Conservation (phyloP, 1,140 invertebrate species). For the Vollenhovia emeryi region DNA sequence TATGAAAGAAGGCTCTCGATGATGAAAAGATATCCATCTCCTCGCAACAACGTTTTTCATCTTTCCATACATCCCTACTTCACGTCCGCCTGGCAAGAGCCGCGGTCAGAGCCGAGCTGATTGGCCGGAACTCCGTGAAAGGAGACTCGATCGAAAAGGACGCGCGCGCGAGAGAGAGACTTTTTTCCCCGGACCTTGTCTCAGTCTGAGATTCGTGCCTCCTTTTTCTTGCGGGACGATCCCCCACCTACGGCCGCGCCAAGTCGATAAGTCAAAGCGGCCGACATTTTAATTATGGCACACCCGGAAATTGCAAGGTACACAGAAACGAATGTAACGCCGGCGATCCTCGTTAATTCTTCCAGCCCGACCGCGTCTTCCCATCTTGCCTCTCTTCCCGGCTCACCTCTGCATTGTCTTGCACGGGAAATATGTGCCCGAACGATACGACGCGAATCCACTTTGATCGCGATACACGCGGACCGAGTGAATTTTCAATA, state of each 20-base stretch:
- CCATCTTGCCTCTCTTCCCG: not conserved
- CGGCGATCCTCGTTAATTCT: conserved; percentile 62
- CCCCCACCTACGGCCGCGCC: not conserved
- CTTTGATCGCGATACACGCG: not conserved
- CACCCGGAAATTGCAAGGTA: conserved; percentile 68
- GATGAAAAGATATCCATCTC: conserved; percentile 60
- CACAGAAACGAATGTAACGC: conserved; percentile 68
- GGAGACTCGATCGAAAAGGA: conserved; percentile 42
- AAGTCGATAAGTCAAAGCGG: conserved; percentile 73
- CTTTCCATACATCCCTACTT: conserved; percentile 43
- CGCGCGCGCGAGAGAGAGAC: conserved; percentile 25
- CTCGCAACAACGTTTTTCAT: conserved; percentile 65
- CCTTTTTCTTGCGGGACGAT: conserved; percentile 30
- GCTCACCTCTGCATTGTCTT: conserved; percentile 17
- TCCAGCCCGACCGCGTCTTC: not conserved
- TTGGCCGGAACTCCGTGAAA: conserved; percentile 68
- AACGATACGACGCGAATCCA: not conserved
- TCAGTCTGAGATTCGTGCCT: conserved; percentile 54
- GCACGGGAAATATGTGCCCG: conserved; percentile 10
- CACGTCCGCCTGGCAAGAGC: conserved; percentile 28
- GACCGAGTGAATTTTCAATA: not conserved
- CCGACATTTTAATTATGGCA: conserved; percentile 76
- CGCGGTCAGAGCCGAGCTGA: conserved; percentile 61
- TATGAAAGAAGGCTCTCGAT: conserved; percentile 63
- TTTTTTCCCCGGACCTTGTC: conserved; percentile 47